Conservation (phyloP, 1,140 invertebrate genomes). For the Halictus rubicundus region DNA sequence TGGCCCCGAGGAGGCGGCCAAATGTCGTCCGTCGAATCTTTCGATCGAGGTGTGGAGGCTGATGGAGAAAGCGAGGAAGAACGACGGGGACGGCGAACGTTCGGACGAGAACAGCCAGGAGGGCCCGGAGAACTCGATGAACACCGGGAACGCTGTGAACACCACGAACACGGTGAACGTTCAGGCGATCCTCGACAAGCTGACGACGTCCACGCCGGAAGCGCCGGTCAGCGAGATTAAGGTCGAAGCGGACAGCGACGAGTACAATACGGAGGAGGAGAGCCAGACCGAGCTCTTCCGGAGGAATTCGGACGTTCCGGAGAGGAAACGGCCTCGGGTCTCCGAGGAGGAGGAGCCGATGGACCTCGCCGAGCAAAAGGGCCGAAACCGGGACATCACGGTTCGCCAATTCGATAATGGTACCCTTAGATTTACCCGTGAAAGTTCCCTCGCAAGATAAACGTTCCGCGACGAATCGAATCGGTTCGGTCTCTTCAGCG, state of each 20-base stretch:
- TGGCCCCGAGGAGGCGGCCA: conserved; percentile 65
- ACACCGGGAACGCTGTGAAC: too few relatives aligned
- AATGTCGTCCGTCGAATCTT: conserved; percentile 64
- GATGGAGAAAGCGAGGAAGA: conserved; percentile 56
- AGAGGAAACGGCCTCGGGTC: too few relatives aligned
- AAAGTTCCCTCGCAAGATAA: too few relatives aligned
- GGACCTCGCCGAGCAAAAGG: too few relatives aligned
- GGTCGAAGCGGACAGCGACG: conserved; percentile 47
- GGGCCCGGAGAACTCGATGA: conserved; percentile 34
- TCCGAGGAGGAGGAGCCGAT: too few relatives aligned
- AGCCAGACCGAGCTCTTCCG: conserved; percentile 18
- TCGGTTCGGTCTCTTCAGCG: too few relatives aligned
- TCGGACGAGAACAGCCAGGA: conserved; percentile 66
- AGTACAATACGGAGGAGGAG: conserved; percentile 44
- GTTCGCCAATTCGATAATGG: neutral
- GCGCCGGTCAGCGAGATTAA: conserved; percentile 33
- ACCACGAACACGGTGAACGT: neutral
- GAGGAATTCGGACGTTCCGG: neutral
- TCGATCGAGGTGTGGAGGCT: conserved; percentile 70
- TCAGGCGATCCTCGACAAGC: conserved; percentile 48
- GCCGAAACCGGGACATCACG: neutral
- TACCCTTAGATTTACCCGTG: too few relatives aligned
- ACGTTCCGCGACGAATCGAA: too few relatives aligned
- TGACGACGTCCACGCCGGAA: conserved; percentile 32
- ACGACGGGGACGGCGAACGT: conserved; percentile 56